Conservation (phyloP, 1,140 invertebrate species). For the Chymomyza costata region DNA sequence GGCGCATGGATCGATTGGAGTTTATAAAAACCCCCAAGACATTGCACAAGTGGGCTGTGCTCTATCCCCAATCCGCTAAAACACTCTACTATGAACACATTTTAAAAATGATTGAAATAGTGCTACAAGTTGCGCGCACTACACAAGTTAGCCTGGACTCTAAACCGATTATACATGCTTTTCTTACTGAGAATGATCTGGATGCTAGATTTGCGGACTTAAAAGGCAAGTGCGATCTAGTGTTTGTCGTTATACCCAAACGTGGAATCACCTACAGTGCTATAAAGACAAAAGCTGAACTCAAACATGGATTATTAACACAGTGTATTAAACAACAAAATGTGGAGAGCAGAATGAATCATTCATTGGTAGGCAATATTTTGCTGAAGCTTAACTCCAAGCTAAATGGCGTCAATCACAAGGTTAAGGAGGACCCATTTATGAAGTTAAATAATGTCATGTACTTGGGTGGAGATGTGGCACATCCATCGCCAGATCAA, state of each 20-base stretch:
- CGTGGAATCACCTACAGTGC: conserved; percentile 76
- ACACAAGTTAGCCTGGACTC: conserved; percentile 21
- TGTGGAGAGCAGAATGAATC: conserved; percentile 47
- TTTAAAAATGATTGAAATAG: no score
- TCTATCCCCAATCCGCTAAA: no score
- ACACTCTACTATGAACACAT: no score
- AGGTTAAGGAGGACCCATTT: conserved; percentile 65
- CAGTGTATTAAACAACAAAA: conserved; percentile 86
- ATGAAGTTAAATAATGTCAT: conserved; percentile 76
- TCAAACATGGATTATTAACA: conserved; percentile 84
- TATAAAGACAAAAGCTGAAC: conserved; percentile 86
- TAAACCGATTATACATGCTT: conserved; percentile 25
- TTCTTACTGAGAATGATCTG: conserved; percentile 24
- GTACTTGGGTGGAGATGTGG: conserved; percentile 91
- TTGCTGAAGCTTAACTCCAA: conserved; percentile 90
- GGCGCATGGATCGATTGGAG: no score
- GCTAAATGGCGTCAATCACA: conserved; percentile 88
- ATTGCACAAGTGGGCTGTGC: no score
- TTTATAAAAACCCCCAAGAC: no score
- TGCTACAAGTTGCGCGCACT: no score
- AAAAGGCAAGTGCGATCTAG: conserved; percentile 34
- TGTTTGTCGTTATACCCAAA: conserved; percentile 78
- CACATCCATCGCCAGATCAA: conserved; percentile 87
- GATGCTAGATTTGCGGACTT: conserved; percentile 37
- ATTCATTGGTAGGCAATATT: conserved; percentile 82